A percentile compares a stretch with the other conserved stretches of the same genome.
phyloP scores from a whole-genome alignment of 2,888 invertebrate species.

The Ormia ochracea region DNA sequence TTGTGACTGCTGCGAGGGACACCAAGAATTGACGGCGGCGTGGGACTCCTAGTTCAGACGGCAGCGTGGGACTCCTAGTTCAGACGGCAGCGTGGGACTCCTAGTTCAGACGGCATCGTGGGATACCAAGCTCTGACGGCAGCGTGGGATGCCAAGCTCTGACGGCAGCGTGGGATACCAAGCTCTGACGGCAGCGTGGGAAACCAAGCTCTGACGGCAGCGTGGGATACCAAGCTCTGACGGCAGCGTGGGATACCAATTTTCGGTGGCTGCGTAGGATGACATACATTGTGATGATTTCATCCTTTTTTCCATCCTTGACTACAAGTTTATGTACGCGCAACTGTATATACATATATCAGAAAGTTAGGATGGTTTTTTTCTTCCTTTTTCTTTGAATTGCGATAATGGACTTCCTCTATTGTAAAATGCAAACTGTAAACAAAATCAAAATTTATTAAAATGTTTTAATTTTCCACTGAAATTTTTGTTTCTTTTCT shows the following conservation, averaged over 20 bases:
- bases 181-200: slow-evolving; percentile 66
- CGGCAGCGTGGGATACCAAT: slow-evolving; percentile 59
- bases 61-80: slow-evolving; percentile 65
- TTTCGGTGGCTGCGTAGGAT: slow-evolving; percentile 55
- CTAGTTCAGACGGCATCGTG: slow-evolving; percentile 63
- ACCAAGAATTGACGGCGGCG: slow-evolving; percentile 63
- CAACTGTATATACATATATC: neutral
- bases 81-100: slow-evolving; percentile 69
- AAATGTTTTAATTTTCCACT: slow-evolving; percentile 1
- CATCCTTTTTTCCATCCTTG: slow-evolving; percentile 52
- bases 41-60: slow-evolving; percentile 63
- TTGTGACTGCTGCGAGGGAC: slow-evolving; percentile 67
- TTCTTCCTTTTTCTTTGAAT: neutral
- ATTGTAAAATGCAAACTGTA: neutral
- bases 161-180: slow-evolving; percentile 69
- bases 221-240: slow-evolving; percentile 64
- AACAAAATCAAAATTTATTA: slow-evolving; percentile 5
- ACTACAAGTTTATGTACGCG: neutral
- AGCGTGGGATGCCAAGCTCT: slow-evolving; percentile 62
- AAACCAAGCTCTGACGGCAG: slow-evolving; percentile 64
- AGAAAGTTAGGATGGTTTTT: slow-evolving; percentile 51
- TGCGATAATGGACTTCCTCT: neutral
- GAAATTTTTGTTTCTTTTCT: slow-evolving; percentile 13
- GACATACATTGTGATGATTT: slow-evolving; percentile 45
- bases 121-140: slow-evolving; percentile 63